Evolutionary conservation across 2,888 invertebrate species (phyloP).

Genomic region (Drosophila koepferae): DNA sequence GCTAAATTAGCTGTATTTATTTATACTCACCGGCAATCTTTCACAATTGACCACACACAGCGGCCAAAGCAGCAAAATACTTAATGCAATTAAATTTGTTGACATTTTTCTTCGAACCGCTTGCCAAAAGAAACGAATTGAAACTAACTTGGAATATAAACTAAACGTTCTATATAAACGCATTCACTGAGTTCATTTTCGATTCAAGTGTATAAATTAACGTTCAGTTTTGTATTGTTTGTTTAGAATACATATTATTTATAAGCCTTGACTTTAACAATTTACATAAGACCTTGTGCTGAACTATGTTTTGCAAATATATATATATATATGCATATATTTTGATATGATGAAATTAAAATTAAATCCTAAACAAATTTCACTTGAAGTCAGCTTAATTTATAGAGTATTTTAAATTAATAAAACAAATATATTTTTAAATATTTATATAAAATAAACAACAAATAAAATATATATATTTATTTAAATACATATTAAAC

Average conservation of each 20-base stretch:
- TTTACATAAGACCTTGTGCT: constrained; percentile 28
- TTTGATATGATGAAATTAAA: not conserved
- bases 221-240: constrained; percentile 3
- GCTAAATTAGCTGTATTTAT: too few species aligned
- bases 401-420: not conserved
- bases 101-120: constrained; percentile 27
- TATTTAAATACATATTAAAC: too few species aligned
- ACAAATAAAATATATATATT: too few species aligned
- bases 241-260: constrained; percentile 25
- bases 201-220: constrained; percentile 35
- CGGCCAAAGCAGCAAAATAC: constrained; percentile 19
- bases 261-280: constrained; percentile 11
- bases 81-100: not conserved
- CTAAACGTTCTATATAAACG: constrained; percentile 14
- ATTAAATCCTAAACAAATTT: not conserved
- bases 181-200: constrained; percentile 6
- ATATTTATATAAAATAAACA: too few species aligned
- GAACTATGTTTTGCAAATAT: constrained; percentile 9
- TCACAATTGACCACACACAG: constrained; percentile 12
- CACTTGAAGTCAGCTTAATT: not conserved
- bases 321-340: not conserved
- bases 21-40: constrained; percentile 20
- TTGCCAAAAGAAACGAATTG: constrained; percentile 16
- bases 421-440: too few species aligned
- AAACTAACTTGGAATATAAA: constrained; percentile 32